Base-by-base conservation (phyloP, 2,113 vertebrate genomes). In the Dendrocopos noguchii region DNA sequence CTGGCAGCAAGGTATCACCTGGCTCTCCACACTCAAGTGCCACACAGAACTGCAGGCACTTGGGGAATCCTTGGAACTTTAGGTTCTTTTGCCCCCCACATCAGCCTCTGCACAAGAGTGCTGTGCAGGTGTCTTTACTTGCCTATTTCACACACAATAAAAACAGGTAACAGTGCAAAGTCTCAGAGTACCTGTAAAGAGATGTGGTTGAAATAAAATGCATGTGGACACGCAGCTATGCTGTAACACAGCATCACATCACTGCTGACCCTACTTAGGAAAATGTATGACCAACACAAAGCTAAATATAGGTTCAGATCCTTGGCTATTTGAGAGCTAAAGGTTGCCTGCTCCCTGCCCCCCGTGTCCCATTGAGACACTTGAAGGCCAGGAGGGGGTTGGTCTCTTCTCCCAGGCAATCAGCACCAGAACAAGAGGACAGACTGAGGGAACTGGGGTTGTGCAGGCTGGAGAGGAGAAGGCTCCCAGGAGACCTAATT, bases 1-100 rank as follows among this genome's bases (percentile, higher is more conserved):
- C 4, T 2, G 53, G 31, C 63, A 66, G 47, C 18, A 36, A 39
- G 34, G 31, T 36, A 3, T 0, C 12, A 14, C 22, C 8, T 1
- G 3, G 14, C 34, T 80, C 31, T 16, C 28, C 25, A 17, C 19
- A 39, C 9, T 15, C 64, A 27, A 20, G 11, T n/a, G 53, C 34
- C 47, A 60, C 0, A 2, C 24, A 42, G 42, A 46, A 12, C 17
- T 63, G 64, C 47, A 73, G 53, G 18, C n/a, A 9, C n/a, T 56
- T 7, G 2, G 53, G 60, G 44, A 67, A 74, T 70, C 28, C 61
- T 74, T 0, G 1, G 27, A 18, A 87, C 71, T 71, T 65, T 25
- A 24, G 13, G 31, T 28, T 57, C n/a, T 52, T 90, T 25, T 12
- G 6, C 13, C 42, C 28, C 28, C 80, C 44, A 8, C 46, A 76